Base-by-base conservation (phyloP, 2,113 vertebrate genomes). In the Oophaga pumilio region DNA sequence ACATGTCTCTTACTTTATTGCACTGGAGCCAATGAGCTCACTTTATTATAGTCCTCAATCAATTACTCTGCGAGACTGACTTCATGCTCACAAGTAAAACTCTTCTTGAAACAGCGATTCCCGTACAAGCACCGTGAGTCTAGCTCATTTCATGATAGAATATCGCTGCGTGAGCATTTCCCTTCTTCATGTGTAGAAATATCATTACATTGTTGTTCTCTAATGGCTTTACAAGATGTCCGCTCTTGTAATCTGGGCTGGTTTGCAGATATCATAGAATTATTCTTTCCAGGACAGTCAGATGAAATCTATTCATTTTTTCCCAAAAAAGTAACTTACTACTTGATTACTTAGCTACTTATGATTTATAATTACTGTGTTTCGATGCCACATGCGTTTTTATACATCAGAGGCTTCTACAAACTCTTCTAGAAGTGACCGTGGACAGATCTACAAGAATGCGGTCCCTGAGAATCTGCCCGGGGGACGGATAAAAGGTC, bases 41-140 rank as follows among this genome's bases (percentile, higher is more conserved):
- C 43, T 73, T 84, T 24, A 73, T 84, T 84, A 71, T 33, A 84
- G 52, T 17, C 66, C 52, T 57, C 24, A 53, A 84, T 71, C 82
- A 84, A 73, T 84, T 84, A 84, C 82, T 84, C 82, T 13, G 82
- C 24, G 57, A 57, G n/a, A 84, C 15, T 57, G 68, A 71, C 66
- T 71, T 84, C 33, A 69, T 53, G 49, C 26, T 12, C 81, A 69
- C 9, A 17, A 82, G 80, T 52, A 68, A 69, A 69, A 17, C 64
- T 52, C n/a, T 1, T 49, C 13, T 22, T 68, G 53, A 10, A 69
- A 22, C 11, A 68, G 28, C n/a, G 33, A 83, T 66, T 83, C 43
- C 62, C 64, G 6, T 26, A 26, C 22, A 69, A 66, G 18, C 26
- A 13, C n/a, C 24, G 60, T 13, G 60, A 66, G 20, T 24, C 26